Conservation (phyloP, 2,797 vertebrate species). For the Urophycis tenuis region DNA sequence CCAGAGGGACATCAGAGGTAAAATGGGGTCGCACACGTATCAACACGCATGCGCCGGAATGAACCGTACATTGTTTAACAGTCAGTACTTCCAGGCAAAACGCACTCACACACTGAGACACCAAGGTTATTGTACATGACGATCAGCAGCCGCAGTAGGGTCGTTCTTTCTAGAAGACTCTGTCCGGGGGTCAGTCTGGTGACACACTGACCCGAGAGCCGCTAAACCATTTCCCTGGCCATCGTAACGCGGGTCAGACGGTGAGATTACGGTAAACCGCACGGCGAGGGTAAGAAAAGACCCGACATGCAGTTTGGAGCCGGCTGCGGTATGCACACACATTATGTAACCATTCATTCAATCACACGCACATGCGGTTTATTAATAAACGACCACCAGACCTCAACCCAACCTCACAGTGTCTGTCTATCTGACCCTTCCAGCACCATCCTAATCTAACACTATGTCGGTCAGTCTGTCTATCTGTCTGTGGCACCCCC, state of each 20-base stretch:
- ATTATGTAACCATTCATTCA: not conserved
- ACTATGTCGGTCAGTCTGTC: not conserved
- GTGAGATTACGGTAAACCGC: not conserved
- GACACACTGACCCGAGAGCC: not conserved
- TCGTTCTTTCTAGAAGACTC: not conserved
- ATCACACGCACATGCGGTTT: not conserved
- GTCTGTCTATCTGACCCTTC: not conserved
- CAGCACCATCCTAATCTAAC: not conserved
- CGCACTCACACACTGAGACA: not conserved
- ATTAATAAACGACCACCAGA: not conserved
- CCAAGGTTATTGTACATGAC: not conserved
- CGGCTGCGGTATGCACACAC: not conserved
- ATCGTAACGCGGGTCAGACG: not conserved
- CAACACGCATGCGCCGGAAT: not conserved
- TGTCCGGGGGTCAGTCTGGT: not conserved
- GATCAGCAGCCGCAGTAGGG: not conserved
- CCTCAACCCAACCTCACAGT: not conserved
- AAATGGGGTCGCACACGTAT: not conserved
- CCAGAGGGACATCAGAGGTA: not conserved
- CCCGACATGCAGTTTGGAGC: not conserved
- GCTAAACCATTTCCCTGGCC: not conserved
- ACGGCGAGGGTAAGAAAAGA: not conserved
- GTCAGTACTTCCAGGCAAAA: not conserved
- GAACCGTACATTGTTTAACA: not conserved
- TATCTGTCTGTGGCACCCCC: not conserved